A percentile compares a stretch with the other conserved stretches of the same genome.
These are phyloP conservation scores for Steinernema carpocapsae DNA, from an alignment of 2,888 invertebrate species.

Conservation along the genomic window DNA sequence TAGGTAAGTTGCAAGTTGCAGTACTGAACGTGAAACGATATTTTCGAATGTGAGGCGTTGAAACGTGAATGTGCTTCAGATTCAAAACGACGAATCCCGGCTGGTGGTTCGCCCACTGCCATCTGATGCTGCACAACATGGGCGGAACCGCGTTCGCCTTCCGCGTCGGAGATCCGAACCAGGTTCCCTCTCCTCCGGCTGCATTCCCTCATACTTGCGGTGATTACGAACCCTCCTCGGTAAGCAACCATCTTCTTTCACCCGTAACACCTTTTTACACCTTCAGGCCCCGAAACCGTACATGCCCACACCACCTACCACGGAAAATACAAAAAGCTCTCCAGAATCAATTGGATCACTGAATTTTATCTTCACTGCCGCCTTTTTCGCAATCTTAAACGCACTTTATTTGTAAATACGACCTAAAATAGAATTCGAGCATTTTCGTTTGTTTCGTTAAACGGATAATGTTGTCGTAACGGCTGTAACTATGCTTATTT, in stretches of 20 bases:
- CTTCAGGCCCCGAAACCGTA: neutral
- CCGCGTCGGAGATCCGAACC: constrained; percentile 61
- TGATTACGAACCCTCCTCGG: constrained; percentile 52
- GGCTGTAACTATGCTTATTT: too few species aligned
- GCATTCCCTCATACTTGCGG: constrained; percentile 58
- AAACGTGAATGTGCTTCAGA: constrained; percentile 50
- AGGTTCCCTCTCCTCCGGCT: constrained; percentile 56
- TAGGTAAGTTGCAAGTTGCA: constrained; percentile 41
- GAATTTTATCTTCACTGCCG: neutral
- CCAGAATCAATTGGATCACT: neutral
- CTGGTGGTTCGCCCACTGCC: constrained; percentile 68
- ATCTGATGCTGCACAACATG: constrained; percentile 65
- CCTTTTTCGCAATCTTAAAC: neutral
- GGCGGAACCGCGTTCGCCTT: constrained; percentile 67
- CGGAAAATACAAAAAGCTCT: neutral
- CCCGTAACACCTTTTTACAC: neutral
- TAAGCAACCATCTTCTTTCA: constrained; percentile 2
- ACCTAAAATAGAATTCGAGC: neutral
- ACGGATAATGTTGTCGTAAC: too few species aligned
- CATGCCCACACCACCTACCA: too few species aligned
- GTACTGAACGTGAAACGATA: neutral
- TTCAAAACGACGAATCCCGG: constrained; percentile 69
- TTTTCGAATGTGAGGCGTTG: neutral
- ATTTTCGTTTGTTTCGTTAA: too few species aligned
- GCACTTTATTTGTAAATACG: neutral